Evolutionary conservation across 2,797 vertebrate genomes (phyloP), one percentile per base, ranked within the genome.

Genomic region (Oreochromis grahami): DNA sequence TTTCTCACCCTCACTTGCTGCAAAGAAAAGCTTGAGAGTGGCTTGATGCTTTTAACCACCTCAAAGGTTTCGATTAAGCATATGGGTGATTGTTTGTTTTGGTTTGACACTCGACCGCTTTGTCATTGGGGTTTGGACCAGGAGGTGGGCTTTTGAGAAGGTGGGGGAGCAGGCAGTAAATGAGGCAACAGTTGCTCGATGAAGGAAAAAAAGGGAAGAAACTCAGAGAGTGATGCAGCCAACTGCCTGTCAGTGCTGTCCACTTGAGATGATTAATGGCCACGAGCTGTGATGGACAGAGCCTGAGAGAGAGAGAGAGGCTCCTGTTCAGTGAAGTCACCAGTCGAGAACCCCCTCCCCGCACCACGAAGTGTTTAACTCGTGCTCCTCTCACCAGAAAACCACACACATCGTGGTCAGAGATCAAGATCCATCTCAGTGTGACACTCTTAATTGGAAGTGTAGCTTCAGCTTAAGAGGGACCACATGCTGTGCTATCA

Each of bases 181-280:
- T 79, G 72, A 82, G 88, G 80, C 84, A 88, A 86, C 34, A 74
- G 87, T 82, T 84, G 74, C 26, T 14, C 45, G 55, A 89, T 89
- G 84, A 78, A 8, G 53, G 29, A 52, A 53, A 65, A 80, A 68
- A 87, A 81, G 45, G 38, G 82, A 84, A 78, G 83, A 86, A 92
- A 91, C 91, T 89, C 87, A 84, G 85, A 88, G 91, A 93, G 89
- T 88, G 90, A 94, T 95, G 88, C 93, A 90, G 92, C 92, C 93
- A 92, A 94, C 93, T 91, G 94, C 88, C 94, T 94, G 94, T 93
- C 94, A 93, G 90, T 89, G 84, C 91, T 89, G 93, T 92, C 94
- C 91, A 94, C 95, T 95, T 92, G 86, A 90, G 86, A 94, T 96
- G 96, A 96, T 96, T 95, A 96, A 96, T 94, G 95, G 90, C 82